phyloP scores from a whole-genome alignment of 2,113 vertebrate species.

The Martes martes region DNA sequence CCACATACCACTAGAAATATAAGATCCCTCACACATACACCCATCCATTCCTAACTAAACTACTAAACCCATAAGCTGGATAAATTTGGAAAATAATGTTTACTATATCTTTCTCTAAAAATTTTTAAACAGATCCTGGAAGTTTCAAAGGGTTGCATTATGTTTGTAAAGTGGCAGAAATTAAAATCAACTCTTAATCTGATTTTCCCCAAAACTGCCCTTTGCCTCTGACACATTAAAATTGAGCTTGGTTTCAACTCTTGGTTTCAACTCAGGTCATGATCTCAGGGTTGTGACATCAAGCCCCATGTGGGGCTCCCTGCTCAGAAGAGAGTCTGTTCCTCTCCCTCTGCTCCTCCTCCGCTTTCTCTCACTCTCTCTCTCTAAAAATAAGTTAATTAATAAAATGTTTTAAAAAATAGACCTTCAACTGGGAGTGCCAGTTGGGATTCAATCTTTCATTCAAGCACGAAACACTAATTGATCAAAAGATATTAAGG shows the following conservation, averaged over 20 bases:
- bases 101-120: conserved; percentile 1
- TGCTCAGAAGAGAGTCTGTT: not conserved
- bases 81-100: conserved; percentile 41
- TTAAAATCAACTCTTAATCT: conserved; percentile 27
- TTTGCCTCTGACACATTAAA: not conserved
- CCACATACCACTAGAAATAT: not conserved
- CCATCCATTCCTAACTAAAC: not conserved
- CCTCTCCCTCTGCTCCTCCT: not conserved
- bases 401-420: not conserved
- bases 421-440: not conserved
- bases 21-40: not conserved
- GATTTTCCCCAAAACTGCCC: conserved; percentile 7
- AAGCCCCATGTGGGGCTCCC: not conserved
- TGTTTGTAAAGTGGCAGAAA: conserved; percentile 14
- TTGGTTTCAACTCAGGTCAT: not conserved
- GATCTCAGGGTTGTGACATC: not conserved
- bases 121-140: not conserved
- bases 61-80: not conserved
- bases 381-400: not conserved
- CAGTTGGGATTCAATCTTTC: not conserved
- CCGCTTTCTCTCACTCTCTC: not conserved
- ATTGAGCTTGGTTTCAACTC: not conserved
- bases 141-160: not conserved
- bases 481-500: not conserved
- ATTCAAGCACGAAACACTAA: not conserved